Percentiles rank a stretch among this genome's conserved stretches.
Conservation (phyloP, 2,113 vertebrate genomes). For the Silurus glanis region DNA sequence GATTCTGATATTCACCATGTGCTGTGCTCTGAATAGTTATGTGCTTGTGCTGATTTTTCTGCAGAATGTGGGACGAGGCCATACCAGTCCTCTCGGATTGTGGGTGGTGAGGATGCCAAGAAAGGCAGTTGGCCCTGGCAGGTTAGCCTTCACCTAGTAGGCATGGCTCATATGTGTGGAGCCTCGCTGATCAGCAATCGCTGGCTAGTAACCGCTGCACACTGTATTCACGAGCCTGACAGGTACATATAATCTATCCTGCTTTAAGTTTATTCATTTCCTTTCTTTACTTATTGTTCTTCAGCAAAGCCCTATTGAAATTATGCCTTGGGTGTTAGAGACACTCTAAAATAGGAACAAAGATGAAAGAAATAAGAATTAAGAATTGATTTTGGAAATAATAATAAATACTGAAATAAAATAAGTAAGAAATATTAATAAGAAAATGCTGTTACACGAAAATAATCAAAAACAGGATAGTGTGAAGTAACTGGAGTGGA, state of each 20-base stretch:
- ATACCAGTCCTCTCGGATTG: slow-evolving; percentile 79
- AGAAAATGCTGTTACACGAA: not conserved
- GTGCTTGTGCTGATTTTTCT: not conserved
- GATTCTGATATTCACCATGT: not conserved
- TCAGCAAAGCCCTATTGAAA: not conserved
- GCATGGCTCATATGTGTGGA: slow-evolving; percentile 81
- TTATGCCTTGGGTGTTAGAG: not conserved
- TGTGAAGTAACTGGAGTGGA: not conserved
- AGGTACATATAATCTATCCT: slow-evolving; percentile 66
- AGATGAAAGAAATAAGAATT: not conserved
- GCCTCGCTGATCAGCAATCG: slow-evolving; percentile 79
- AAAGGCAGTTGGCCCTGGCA: slow-evolving; percentile 93
- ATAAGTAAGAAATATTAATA: not conserved
- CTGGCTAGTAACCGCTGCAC: slow-evolving; percentile 90
- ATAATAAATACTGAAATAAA: not conserved
- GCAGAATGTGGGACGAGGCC: slow-evolving; percentile 83
- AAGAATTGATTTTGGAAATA: not conserved
- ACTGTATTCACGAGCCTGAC: slow-evolving; percentile 80
- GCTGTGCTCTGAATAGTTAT: not conserved
- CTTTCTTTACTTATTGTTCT: not conserved
- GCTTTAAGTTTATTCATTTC: not conserved
- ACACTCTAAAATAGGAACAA: not conserved
- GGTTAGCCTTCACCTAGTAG: slow-evolving; percentile 83
- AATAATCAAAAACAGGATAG: not conserved
- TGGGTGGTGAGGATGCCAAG: slow-evolving; percentile 79